These are phyloP conservation scores for Netelia inedita DNA, from an alignment of 2,888 invertebrate genomes.

Conservation along the genomic window DNA sequence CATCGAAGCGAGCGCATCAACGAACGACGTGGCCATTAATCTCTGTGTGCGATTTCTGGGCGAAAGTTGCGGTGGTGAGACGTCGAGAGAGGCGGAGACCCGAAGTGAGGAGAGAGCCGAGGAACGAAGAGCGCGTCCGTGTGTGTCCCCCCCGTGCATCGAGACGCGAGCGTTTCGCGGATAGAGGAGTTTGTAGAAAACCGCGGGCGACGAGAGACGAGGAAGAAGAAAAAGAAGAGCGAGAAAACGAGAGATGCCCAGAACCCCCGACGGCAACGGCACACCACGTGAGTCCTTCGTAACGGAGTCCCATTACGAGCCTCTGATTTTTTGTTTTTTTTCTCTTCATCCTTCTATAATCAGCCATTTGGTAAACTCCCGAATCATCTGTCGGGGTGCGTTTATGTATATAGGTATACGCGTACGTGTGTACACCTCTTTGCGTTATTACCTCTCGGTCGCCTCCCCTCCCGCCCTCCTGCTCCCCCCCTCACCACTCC, in stretches of 20 bases:
- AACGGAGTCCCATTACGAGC: slow-evolving; percentile 41
- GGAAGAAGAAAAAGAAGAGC: slow-evolving; percentile 61
- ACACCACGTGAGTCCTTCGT: slow-evolving; percentile 82
- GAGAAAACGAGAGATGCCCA: slow-evolving; percentile 76
- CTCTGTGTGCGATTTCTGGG: slow-evolving; percentile 76
- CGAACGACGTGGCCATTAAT: slow-evolving; percentile 80
- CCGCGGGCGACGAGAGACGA: slow-evolving; percentile 46
- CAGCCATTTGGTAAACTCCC: slow-evolving; percentile 48
- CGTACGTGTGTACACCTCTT: not conserved
- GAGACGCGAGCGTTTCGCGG: slow-evolving; percentile 7
- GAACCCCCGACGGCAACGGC: slow-evolving; percentile 78
- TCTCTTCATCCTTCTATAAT: slow-evolving; percentile 38
- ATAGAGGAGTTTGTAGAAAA: slow-evolving; percentile 62
- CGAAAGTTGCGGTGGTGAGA: slow-evolving; percentile 79
- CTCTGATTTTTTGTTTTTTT: slow-evolving; percentile 10
- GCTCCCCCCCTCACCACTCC: slow-evolving; percentile 51
- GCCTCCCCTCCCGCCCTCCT: not conserved
- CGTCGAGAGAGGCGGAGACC: slow-evolving; percentile 76
- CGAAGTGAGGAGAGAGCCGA: slow-evolving; percentile 39
- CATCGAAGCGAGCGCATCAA: slow-evolving; percentile 9
- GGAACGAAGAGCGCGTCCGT: slow-evolving; percentile 55
- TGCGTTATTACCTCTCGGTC: slow-evolving; percentile 50
- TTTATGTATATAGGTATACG: slow-evolving; percentile 22
- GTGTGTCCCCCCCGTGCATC: slow-evolving; percentile 50
- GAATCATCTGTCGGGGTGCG: slow-evolving; percentile 44